These are phyloP conservation scores for Achlya flavicornis DNA, from an alignment of 2,888 invertebrate species.

Conservation along the genomic window DNA sequence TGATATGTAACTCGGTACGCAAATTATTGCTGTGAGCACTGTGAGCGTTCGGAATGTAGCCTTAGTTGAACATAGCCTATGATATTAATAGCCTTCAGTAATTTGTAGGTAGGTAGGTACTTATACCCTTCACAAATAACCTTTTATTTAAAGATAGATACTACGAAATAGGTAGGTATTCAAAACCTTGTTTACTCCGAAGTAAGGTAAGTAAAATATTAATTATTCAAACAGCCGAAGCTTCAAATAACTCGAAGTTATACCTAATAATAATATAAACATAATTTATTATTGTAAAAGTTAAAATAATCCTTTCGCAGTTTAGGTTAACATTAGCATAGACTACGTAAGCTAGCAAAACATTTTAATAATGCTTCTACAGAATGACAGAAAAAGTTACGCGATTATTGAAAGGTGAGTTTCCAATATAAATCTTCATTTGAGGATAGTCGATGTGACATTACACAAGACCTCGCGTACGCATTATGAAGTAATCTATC, in stretches of 20 bases:
- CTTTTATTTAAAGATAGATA: neutral
- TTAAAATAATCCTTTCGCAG: neutral
- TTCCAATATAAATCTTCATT: constrained; percentile 42
- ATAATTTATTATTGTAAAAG: neutral
- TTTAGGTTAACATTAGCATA: too few species aligned
- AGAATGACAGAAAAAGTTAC: neutral
- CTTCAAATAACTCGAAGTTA: constrained; percentile 21
- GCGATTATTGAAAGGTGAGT: constrained; percentile 18
- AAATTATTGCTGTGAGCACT: too few species aligned
- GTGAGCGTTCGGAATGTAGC: too few species aligned
- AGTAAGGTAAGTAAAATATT: constrained; percentile 11
- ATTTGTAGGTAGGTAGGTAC: too few species aligned
- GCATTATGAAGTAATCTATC: constrained; percentile 55
- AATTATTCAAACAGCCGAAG: constrained; percentile 10
- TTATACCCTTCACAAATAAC: neutral
- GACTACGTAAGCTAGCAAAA: neutral
- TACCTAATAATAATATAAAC: neutral
- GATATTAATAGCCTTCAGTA: neutral
- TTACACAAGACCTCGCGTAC: constrained; percentile 25
- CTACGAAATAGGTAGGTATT: neutral
- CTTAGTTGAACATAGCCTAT: neutral
- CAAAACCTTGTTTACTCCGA: constrained; percentile 15
- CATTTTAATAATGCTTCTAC: neutral
- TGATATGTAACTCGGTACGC: too few species aligned
- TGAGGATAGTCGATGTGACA: constrained; percentile 25